Percentiles rank a stretch among this genome's conserved stretches.
Conservation (phyloP, 2,113 vertebrate species). For the Mormoops blainvillei region DNA sequence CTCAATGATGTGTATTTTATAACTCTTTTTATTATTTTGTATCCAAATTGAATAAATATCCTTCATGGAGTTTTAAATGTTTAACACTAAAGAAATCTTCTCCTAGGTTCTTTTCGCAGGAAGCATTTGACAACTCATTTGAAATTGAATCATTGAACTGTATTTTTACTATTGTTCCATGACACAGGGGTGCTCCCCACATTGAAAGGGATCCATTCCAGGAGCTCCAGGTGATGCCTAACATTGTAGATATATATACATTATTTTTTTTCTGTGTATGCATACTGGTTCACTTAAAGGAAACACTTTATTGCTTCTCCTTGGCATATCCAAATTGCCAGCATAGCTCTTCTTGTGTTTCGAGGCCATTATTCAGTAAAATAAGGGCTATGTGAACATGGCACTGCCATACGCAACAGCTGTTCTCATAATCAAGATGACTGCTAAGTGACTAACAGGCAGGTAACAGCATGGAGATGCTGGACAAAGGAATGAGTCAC, state of each 20-base stretch:
- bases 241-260: neutral
- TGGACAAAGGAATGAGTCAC: neutral
- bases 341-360: neutral
- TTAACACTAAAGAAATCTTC: neutral
- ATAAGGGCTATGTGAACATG: neutral
- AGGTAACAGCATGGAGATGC: neutral
- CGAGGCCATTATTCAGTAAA: neutral
- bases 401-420: too few species aligned
- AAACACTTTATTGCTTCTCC: neutral
- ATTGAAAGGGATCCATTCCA: neutral
- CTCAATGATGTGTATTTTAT: slow-evolving; percentile 35
- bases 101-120: accelerated
- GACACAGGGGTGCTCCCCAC: neutral
- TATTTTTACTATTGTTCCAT: neutral
- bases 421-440: neutral
- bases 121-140: neutral
- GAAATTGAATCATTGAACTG: neutral
- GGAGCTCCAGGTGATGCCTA: neutral
- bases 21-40: neutral
- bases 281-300: neutral
- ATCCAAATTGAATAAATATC: slow-evolving; percentile 46
- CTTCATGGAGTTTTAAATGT: slow-evolving; percentile 48
- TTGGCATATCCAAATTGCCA: neutral
- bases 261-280: too few species aligned
- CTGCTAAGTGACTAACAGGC: neutral